Percentiles rank a stretch among this genome's conserved stretches.
phyloP scores from a whole-genome alignment of 2,888 invertebrate species.

The Molanna angustata region DNA sequence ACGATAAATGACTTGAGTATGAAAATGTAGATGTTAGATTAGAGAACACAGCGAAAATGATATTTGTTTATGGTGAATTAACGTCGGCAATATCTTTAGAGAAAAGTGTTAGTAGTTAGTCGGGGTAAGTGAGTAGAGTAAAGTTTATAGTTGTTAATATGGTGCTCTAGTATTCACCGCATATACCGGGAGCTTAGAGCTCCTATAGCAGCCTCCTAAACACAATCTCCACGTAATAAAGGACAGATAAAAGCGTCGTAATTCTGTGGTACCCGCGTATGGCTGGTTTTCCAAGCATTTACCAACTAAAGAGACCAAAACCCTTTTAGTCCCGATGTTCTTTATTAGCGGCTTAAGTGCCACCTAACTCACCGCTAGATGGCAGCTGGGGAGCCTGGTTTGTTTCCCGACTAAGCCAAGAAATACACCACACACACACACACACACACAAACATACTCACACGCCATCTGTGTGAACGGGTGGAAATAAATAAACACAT shows the following conservation, averaged over 20 bases:
- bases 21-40: too few relatives aligned
- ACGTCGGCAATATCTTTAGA: too few relatives aligned
- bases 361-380: constrained; percentile 30
- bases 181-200: constrained; percentile 10
- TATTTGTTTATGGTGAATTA: too few relatives aligned
- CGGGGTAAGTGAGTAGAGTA: neutral
- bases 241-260: constrained; percentile 32
- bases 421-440: too few relatives aligned
- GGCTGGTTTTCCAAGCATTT: constrained; percentile 26
- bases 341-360: constrained; percentile 32
- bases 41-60: too few relatives aligned
- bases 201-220: constrained; percentile 6
- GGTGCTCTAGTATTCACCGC: constrained; percentile 8
- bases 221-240: constrained; percentile 28
- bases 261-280: constrained; percentile 26
- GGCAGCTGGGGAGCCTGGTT: constrained; percentile 26
- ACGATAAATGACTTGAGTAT: too few relatives aligned
- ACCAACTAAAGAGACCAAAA: constrained; percentile 21
- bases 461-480: too few relatives aligned
- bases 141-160: neutral
- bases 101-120: too few relatives aligned
- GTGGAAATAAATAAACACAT: neutral
- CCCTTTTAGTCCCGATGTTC: constrained; percentile 31
- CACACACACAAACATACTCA: too few relatives aligned
- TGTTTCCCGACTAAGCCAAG: constrained; percentile 28